Evolutionary conservation across 2,888 invertebrate genomes (phyloP).

Genomic region (Cantharis lateralis): DNA sequence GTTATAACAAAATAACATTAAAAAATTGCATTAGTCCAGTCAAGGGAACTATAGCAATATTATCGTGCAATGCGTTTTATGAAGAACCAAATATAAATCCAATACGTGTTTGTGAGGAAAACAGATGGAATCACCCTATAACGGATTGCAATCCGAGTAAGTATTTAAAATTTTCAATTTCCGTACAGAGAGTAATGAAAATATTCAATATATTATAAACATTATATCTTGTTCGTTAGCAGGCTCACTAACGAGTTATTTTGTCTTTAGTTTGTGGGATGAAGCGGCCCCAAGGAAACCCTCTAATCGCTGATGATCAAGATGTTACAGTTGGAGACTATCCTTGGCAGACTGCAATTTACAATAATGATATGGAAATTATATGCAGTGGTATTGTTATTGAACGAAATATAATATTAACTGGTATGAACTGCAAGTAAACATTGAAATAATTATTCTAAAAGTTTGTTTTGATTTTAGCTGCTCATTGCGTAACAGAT

Average conservation of each 20-base stretch:
- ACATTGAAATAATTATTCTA: no score
- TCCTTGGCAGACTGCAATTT: background rate
- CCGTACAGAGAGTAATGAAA: no score
- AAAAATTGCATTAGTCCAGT: background rate
- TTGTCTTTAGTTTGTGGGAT: background rate
- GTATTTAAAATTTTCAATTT: no score
- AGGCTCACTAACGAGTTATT: no score
- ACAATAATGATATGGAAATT: background rate
- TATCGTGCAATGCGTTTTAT: background rate
- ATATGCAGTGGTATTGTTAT: no score
- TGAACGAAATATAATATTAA: no score
- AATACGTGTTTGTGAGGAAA: background rate
- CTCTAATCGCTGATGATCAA: background rate
- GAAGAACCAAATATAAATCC: background rate
- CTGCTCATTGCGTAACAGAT: no score
- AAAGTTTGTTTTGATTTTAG: no score
- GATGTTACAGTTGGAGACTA: background rate
- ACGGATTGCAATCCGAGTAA: background rate
- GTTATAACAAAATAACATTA: background rate
- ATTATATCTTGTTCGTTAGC: no score
- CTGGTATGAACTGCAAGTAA: no score
- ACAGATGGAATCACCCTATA: background rate
- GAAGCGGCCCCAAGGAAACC: background rate
- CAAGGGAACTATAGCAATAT: background rate
- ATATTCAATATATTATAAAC: no score